phyloP scores from a whole-genome alignment of 2,888 invertebrate species.

The Andrena hattorfiana region DNA sequence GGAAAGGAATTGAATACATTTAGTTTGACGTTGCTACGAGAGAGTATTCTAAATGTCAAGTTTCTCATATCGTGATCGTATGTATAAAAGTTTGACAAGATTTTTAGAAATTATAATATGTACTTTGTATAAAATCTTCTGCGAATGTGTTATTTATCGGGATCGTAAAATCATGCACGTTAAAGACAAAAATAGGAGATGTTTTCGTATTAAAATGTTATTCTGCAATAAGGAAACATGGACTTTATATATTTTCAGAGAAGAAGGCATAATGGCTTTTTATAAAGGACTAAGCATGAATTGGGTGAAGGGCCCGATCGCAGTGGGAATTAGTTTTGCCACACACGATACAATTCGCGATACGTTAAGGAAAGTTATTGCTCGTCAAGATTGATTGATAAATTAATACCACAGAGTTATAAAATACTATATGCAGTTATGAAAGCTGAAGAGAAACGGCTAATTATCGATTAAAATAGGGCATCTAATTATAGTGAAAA shows the following conservation, averaged over 20 bases:
- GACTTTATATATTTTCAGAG: constrained; percentile 86
- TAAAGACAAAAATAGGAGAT: not conserved
- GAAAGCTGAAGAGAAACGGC: constrained; percentile 7
- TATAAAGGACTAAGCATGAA: constrained; percentile 99
- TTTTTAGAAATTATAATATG: not conserved
- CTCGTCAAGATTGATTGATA: constrained; percentile 16
- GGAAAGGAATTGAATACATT: too few species aligned
- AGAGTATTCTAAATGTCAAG: not conserved
- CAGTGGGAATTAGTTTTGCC: constrained; percentile 98
- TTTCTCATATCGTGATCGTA: too few species aligned
- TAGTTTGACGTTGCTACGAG: not conserved
- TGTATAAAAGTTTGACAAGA: not conserved
- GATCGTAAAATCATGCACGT: not conserved
- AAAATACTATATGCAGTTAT: constrained; percentile 9
- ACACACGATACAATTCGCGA: constrained; percentile 94
- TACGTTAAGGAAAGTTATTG: constrained; percentile 85
- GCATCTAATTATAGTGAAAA: constrained; percentile 20
- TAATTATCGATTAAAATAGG: constrained; percentile 34
- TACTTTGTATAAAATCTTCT: not conserved
- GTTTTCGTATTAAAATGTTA: not conserved
- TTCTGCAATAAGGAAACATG: not conserved
- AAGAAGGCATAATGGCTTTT: constrained; percentile 96
- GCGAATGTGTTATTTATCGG: not conserved
- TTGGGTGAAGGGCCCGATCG: constrained; percentile 97
- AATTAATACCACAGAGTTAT: constrained; percentile 28